A percentile compares a stretch with the other conserved stretches of the same genome.
Evolutionary conservation across 2,113 vertebrate genomes (phyloP).

Genomic region (Acrocephalus arundinaceus): DNA sequence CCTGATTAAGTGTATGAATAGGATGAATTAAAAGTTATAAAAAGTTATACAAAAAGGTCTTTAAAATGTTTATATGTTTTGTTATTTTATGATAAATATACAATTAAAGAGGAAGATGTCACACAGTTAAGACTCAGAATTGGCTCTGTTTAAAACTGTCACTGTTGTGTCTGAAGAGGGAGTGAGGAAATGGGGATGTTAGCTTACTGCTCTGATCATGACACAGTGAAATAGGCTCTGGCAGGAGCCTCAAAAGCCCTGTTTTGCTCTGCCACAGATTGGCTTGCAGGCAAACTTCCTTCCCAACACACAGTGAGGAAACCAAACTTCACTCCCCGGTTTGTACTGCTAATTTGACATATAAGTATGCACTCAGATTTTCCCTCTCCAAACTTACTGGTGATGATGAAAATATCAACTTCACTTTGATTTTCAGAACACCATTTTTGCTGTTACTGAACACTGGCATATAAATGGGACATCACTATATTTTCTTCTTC

Average conservation of each 20-base stretch:
- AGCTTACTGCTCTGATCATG: not conserved
- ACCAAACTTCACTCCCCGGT: not conserved
- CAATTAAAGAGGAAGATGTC: slow-evolving; percentile 9
- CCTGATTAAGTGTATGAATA: slow-evolving; percentile 59
- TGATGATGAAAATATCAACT: not conserved
- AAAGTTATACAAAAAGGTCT: slow-evolving; percentile 52
- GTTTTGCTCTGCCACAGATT: not conserved
- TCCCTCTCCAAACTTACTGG: not conserved
- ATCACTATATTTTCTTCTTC: not conserved
- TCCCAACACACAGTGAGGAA: not conserved
- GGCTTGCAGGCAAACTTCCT: not conserved
- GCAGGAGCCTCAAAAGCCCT: not conserved
- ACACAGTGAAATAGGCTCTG: not conserved
- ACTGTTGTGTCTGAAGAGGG: not conserved
- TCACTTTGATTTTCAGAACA: not conserved
- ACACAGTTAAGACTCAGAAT: slow-evolving; percentile 3
- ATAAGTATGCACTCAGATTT: not conserved
- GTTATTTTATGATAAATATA: slow-evolving; percentile 70
- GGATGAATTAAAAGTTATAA: slow-evolving; percentile 55
- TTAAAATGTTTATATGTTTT: slow-evolving; percentile 58
- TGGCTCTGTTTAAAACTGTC: slow-evolving; percentile 21
- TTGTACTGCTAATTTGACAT: not conserved
- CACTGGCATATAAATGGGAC: not conserved
- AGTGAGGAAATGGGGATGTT: not conserved
- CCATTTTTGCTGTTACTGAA: not conserved